Evolutionary conservation across 2,113 vertebrate genomes (phyloP).

Genomic region (Casuarius casuarius): DNA sequence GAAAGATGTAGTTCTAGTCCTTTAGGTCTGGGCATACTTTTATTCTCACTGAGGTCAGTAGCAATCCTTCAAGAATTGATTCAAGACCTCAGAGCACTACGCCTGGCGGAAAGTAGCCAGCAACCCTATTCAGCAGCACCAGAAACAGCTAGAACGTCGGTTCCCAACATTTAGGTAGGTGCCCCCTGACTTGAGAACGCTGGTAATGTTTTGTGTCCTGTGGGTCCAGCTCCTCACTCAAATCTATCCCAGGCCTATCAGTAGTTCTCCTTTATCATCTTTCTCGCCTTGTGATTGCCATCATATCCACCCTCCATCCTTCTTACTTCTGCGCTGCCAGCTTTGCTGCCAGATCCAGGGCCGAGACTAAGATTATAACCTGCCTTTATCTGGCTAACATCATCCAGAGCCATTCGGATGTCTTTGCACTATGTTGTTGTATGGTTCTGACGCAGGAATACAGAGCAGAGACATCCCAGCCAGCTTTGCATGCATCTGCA

Average conservation of each 20-base stretch:
- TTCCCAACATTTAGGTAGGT: neutral
- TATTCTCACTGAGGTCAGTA: neutral
- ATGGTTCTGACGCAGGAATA: neutral
- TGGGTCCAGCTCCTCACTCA: neutral
- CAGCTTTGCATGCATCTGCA: neutral
- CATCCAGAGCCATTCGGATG: neutral
- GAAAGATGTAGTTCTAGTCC: neutral
- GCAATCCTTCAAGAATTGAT: neutral
- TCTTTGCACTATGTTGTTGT: neutral
- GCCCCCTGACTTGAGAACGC: neutral
- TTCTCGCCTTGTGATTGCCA: neutral
- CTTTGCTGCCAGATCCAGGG: neutral
- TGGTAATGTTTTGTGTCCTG: neutral
- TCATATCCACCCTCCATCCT: neutral
- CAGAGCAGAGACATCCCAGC: neutral
- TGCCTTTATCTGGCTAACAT: neutral
- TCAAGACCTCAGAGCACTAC: neutral
- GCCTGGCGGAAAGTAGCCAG: neutral
- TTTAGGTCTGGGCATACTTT: neutral
- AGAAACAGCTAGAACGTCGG: neutral
- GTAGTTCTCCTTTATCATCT: neutral
- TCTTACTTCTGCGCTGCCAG: neutral
- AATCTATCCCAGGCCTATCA: neutral
- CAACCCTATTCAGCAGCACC: neutral
- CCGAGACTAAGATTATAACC: neutral